A percentile compares a stretch with the other conserved stretches of the same genome.
These are phyloP conservation scores for Hirtodrosophila alboralis DNA, from an alignment of 2,888 invertebrate genomes.

Conservation along the genomic window DNA sequence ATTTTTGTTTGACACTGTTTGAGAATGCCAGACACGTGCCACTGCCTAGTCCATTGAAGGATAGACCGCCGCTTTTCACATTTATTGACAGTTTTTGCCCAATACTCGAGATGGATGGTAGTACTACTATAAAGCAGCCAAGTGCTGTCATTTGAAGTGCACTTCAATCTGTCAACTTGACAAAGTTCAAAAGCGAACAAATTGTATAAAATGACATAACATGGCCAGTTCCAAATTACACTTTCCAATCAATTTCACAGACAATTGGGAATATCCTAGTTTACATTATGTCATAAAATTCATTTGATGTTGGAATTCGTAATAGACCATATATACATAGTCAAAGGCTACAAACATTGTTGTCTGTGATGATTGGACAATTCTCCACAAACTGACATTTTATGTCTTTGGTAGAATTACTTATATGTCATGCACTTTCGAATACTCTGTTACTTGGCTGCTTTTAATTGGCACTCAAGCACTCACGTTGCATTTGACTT, in stretches of 20 bases:
- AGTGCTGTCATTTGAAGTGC: conserved; percentile 29
- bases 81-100: conserved; percentile 52
- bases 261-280: too few relatives aligned
- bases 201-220: conserved; percentile 13
- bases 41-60: conserved; percentile 51
- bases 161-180: conserved; percentile 59
- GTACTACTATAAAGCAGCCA: conserved; percentile 9
- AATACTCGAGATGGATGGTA: background rate
- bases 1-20: conserved; percentile 6
- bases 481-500: conserved; percentile 15
- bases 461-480: conserved; percentile 20
- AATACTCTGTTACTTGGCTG: conserved; percentile 13
- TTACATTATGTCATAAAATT: too few relatives aligned
- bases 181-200: conserved; percentile 31
- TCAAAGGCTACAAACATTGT: too few relatives aligned
- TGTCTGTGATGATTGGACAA: conserved; percentile 26
- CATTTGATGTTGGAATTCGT: too few relatives aligned
- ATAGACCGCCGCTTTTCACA: conserved; percentile 44
- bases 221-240: too few relatives aligned
- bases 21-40: conserved; percentile 55
- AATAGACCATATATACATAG: too few relatives aligned
- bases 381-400: conserved; percentile 36
- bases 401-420: conserved; percentile 10
- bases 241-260: too few relatives aligned
- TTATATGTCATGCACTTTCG: background rate